These are phyloP conservation scores for Speoplatyrhinus poulsoni DNA, from an alignment of 2,113 vertebrate species.

Conservation along the genomic window DNA sequence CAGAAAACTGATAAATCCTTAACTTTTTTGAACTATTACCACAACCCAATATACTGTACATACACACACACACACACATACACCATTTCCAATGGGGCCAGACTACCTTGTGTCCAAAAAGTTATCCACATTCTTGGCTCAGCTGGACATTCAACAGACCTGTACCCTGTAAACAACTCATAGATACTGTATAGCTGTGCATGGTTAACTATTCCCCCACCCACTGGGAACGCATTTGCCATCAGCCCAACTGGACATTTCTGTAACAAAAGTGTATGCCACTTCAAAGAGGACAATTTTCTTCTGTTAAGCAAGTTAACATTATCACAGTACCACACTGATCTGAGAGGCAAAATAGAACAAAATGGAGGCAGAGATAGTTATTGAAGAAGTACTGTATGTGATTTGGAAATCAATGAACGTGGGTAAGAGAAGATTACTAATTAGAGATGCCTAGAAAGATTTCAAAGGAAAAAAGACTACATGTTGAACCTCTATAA, in stretches of 20 bases:
- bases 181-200: constrained; percentile 6
- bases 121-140: constrained; percentile 66
- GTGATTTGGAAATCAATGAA: too few relatives aligned
- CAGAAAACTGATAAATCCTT: neutral
- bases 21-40: neutral
- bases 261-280: constrained; percentile 45
- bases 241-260: constrained; percentile 33
- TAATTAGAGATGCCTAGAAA: too few relatives aligned
- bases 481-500: too few relatives aligned
- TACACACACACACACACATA: neutral
- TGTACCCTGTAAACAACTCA: constrained; percentile 60
- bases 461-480: too few relatives aligned
- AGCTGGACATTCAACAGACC: constrained; percentile 70
- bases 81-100: constrained; percentile 5
- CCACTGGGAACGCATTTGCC: constrained; percentile 49
- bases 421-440: too few relatives aligned
- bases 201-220: constrained; percentile 44
- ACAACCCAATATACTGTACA: neutral
- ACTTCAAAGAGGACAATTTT: constrained; percentile 2
- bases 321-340: too few relatives aligned
- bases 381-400: too few relatives aligned
- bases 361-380: too few relatives aligned
- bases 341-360: too few relatives aligned
- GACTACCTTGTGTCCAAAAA: constrained; percentile 30
- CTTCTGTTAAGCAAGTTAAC: too few relatives aligned